These are phyloP conservation scores for Archaeoteleia sp. DNA, from an alignment of 2,888 invertebrate genomes.

Conservation along the genomic window DNA sequence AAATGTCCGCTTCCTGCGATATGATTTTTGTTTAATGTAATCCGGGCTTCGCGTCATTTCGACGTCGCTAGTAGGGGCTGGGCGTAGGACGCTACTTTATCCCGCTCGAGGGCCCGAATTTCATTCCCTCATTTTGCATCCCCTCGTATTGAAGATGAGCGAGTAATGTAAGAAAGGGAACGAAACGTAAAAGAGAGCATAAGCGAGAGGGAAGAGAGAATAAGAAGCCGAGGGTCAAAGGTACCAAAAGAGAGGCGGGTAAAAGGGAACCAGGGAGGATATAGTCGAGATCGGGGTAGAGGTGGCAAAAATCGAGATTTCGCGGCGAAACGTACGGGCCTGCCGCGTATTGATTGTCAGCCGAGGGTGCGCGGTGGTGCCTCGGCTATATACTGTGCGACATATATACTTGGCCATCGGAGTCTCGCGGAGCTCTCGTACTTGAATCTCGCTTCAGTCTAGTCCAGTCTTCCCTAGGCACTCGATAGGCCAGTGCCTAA, in stretches of 20 bases:
- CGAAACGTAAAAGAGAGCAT: constrained; percentile 8
- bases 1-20: too few species aligned
- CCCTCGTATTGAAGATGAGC: too few species aligned
- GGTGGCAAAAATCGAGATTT: constrained; percentile 66
- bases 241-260: constrained; percentile 13
- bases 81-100: too few species aligned
- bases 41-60: too few species aligned
- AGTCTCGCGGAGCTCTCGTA: constrained; percentile 46
- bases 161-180: too few species aligned
- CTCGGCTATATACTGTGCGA: constrained; percentile 47
- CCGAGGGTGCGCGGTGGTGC: constrained; percentile 64
- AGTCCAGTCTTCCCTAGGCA: constrained; percentile 73
- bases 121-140: too few species aligned
- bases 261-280: constrained; percentile 16
- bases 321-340: constrained; percentile 68
- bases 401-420: constrained; percentile 39
- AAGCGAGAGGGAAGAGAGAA: background rate
- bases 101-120: too few species aligned
- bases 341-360: constrained; percentile 73
- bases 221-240: constrained; percentile 9
- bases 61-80: too few species aligned
- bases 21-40: too few species aligned
- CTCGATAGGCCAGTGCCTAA: constrained; percentile 62
- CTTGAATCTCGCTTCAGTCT: constrained; percentile 57
- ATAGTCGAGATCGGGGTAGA: constrained; percentile 41